Evolutionary conservation across 2,888 invertebrate species (phyloP).

Genomic region (Phyllotreta striolata): DNA sequence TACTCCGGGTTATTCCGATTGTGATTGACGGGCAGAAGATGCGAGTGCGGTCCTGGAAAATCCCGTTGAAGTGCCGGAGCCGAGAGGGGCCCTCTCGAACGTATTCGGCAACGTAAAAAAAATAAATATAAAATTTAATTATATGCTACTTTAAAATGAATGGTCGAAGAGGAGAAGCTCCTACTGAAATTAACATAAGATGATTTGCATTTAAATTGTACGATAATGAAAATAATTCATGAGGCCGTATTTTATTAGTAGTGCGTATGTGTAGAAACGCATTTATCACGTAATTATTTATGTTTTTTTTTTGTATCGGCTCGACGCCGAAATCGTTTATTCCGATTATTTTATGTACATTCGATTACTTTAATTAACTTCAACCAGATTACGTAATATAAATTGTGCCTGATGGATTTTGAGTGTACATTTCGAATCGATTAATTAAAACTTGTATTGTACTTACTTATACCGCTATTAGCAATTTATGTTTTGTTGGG

Average conservation of each 20-base stretch:
- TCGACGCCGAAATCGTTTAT: constrained; percentile 39
- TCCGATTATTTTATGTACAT: constrained; percentile 28
- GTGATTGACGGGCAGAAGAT: too few species aligned
- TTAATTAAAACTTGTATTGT: too few species aligned
- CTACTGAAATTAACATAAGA: constrained; percentile 61
- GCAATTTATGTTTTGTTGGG: too few species aligned
- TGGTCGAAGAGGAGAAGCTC: constrained; percentile 63
- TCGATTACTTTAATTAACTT: constrained; percentile 6
- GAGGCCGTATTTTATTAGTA: constrained; percentile 57
- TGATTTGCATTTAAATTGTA: constrained; percentile 64
- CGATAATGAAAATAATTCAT: constrained; percentile 62
- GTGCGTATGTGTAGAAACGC: constrained; percentile 55
- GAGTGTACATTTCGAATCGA: too few species aligned
- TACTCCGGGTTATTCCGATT: too few species aligned
- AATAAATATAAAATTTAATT: constrained; percentile 68
- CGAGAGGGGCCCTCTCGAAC: constrained; percentile 51
- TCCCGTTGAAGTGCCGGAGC: constrained; percentile 5
- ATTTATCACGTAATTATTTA: constrained; percentile 57
- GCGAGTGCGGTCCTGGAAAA: background rate
- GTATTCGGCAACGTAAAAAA: constrained; percentile 59
- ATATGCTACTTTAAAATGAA: constrained; percentile 74
- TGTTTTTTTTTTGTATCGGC: constrained; percentile 40
- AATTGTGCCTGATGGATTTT: constrained; percentile 2
- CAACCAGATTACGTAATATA: background rate
- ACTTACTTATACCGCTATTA: too few species aligned